Base-by-base conservation (phyloP, 2,888 invertebrate genomes). In the Argyresthia albistria region DNA sequence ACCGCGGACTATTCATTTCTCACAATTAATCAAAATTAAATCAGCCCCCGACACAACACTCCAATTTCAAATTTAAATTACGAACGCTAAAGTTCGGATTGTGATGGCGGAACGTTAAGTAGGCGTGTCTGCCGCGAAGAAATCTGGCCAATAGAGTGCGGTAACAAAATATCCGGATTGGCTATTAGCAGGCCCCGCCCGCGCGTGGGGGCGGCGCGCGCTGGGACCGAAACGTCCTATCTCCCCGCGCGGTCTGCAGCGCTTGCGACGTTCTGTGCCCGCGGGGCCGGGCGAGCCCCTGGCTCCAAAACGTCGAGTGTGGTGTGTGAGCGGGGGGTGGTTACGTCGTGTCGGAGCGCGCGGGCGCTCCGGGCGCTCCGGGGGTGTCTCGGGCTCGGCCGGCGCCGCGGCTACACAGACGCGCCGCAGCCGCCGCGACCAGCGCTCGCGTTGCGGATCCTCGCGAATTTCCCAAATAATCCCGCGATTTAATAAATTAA, bases 111-210 rank as follows among this genome's bases (percentile, higher is more conserved):
- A 48, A 51, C 55, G 59, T 57, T 62, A 65, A 69, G 70, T 67
- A 70, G 87, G 87, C 87, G 88, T 80, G 78, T 70, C 77, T 65
- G 73, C 72, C 82, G 80, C 75, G 79, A 82, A 81, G 78, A 77
- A 80, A 82, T 87, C 86, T 88, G 84, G 89, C 91, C 90, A 90
- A 90, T 90, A 89, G 82, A 86, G 81, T 80, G 80, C 81, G 83
- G 83, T 87, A 88, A 88, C 84, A 80, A 83, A 83, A 83, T 80
- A 83, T 86, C 84, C 87, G 88, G 77, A 89, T 90, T 89, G 89
- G 90, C 84, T 80, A 88, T 88, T 88, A 88, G 80, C 61, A 74
- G 79, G 81, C 82, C 68, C 79, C 86, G 83, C 80, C 86, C 75
- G 79, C 71, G 70, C 68, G 61, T 59, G 67, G 70, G 66, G 67